These are phyloP conservation scores for Lepilemur septentrionalis DNA, from an alignment of 2,797 vertebrate genomes.

Conservation along the genomic window DNA sequence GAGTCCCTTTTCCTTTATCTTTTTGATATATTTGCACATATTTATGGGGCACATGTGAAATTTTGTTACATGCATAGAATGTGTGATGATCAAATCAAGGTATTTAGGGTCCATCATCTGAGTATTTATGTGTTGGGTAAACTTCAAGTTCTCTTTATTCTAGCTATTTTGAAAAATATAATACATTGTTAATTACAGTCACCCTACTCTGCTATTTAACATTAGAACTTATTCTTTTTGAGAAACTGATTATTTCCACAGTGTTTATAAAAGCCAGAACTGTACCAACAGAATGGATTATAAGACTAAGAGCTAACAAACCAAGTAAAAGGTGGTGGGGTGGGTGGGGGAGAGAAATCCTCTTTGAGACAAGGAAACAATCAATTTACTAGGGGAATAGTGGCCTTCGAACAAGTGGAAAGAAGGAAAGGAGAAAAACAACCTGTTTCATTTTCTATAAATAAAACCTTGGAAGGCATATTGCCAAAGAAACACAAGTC, in stretches of 20 bases:
- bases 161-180: background rate
- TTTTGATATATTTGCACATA: background rate
- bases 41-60: background rate
- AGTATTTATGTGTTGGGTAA: background rate
- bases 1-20: background rate
- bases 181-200: background rate
- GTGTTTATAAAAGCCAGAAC: conserved; percentile 9
- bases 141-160: background rate
- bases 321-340: background rate
- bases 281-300: background rate
- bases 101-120: background rate
- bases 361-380: conserved; percentile 72
- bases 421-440: conserved; percentile 75
- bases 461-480: conserved; percentile 78
- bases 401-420: conserved; percentile 76
- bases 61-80: background rate
- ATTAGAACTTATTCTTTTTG: background rate
- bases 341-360: background rate
- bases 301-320: background rate
- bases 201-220: background rate
- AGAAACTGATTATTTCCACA: background rate
- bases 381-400: conserved; percentile 70
- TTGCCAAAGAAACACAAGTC: conserved; percentile 80
- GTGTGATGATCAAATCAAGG: background rate
- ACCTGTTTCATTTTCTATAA: conserved; percentile 81